Evolutionary conservation across 2,797 vertebrate species (phyloP), one percentile per base, ranked within the genome.

Genomic region (Gephyroberyx darwinii): DNA sequence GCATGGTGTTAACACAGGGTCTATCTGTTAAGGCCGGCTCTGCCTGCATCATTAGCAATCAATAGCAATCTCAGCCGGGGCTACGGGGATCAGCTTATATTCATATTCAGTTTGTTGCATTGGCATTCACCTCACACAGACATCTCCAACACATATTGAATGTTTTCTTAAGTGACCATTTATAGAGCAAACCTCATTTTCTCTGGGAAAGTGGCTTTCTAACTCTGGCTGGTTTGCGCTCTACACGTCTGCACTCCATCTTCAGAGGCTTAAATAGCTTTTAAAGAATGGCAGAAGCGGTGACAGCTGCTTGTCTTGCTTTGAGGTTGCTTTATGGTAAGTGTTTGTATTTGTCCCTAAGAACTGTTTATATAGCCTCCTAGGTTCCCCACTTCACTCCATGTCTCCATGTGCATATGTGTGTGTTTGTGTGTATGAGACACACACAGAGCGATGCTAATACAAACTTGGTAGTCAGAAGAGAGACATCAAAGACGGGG

Each of bases 21-120:
- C 39, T 9, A 60, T 19, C 57, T 4, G 37, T 73, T 82, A 64
- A 71, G 67, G 52, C 53, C 6, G 2, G 8, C 33, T 35, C 63
- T 39, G 26, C 66, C 69, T 59, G 65, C 57, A 17, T 65, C 33
- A 12, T 74, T 61, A 62, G 33, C 58, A 68, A 88, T 90, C 84
- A 75, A 87, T 83, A 85, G 67, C 61, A 61, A 81, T 87, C 81
- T 78, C 54, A 69, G 67, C 63, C 0, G 64, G 54, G 68, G 72
- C 53, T 26, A 41, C 0, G 1, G 58, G n/a, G 53, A 51, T 69
- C 55, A 52, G 33, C 70, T 66, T 52, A 41, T 77, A 62, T 75
- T 72, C 67, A 79, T 41, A 71, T 67, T 43, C 39, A 63, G 52
- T 52, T 37, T 37, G 65, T 76, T 70, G 83, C 57, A 71, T 51